Base-by-base conservation (phyloP, 2,888 invertebrate genomes). In the Melanotus villosus region DNA sequence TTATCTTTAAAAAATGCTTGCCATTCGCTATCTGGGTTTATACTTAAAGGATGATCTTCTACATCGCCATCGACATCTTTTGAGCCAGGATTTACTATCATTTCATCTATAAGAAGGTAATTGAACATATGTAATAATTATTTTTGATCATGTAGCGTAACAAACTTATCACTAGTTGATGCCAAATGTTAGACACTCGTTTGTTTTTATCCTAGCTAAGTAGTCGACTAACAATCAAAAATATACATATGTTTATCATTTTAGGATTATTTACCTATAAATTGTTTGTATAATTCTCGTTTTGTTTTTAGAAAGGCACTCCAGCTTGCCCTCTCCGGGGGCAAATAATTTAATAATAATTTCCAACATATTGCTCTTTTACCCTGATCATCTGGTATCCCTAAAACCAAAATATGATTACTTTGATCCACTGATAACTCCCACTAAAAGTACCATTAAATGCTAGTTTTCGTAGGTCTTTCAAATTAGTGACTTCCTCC, bases 21-120 rank as follows among this genome's bases (percentile, higher is more conserved):
- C 99, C 99, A 99, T 52, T 96, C 93, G 82, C 98, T 98, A 76
- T 96, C 94, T 0, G 98, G 97, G 78, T 94, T 95, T n/a, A 94
- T 92, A 83, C 95, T 98, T 58, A 99, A 86, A 0, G 99, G 99
- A 89, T 99, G 95, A 84, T 96, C 96, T 36, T 87, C 87, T 7
- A 89, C 89, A 78, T 90, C 90, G 0, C 89, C 89, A 75, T 87
- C 86, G 14, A 86, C 83, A 65, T 87, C 89, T 78, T 82, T 85
- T 57, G 85, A 80, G 36, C 95, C 95, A 0, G 96, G 96, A 68
- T 92, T 92, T 1, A 96, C 92, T 67, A 97, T 93, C 82, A 97
- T 91, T 85, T 97, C 97, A 82, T 94, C 94, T 93, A n/a, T 34
- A 19, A 19, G 18, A 41, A 26, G 41, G 1, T 26, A 12, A 26